A percentile compares a stretch with the other conserved stretches of the same genome.
phyloP scores from a whole-genome alignment of 2,888 invertebrate genomes.

The Spodoptera picta region DNA sequence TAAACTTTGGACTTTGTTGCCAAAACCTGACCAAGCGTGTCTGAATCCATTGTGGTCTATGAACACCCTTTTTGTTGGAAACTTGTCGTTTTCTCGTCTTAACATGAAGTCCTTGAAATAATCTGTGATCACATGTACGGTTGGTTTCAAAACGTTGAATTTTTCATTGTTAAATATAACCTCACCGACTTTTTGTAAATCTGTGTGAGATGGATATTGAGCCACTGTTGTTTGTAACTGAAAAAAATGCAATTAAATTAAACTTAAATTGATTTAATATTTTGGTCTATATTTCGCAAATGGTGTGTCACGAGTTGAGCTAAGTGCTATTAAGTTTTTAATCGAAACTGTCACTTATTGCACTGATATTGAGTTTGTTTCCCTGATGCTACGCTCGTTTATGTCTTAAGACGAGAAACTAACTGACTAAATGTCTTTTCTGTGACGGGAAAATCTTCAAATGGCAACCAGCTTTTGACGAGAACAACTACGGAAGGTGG shows the following conservation, averaged over 20 bases:
- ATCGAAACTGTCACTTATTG: no score
- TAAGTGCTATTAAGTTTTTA: no score
- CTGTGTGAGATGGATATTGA: constrained; percentile 68
- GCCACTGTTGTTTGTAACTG: constrained; percentile 42
- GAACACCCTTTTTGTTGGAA: constrained; percentile 58
- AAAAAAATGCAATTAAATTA: constrained; percentile 18
- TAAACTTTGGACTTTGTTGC: constrained; percentile 47
- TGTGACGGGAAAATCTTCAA: no score
- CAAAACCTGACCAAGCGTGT: constrained; percentile 73
- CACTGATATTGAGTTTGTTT: no score
- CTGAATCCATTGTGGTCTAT: constrained; percentile 75
- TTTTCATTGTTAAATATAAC: constrained; percentile 66
- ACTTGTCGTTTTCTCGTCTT: constrained; percentile 47
- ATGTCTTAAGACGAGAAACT: no score
- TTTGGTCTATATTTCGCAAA: no score
- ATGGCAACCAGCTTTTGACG: no score
- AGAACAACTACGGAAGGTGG: no score
- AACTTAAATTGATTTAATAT: background rate
- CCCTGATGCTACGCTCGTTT: no score
- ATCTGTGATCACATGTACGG: constrained; percentile 68
- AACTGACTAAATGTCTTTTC: no score
- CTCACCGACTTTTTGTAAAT: constrained; percentile 73
- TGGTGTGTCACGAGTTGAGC: no score
- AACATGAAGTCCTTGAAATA: constrained; percentile 71
- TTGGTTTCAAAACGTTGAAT: constrained; percentile 72